A percentile compares a stretch with the other conserved stretches of the same genome.
Conservation (phyloP, 1,140 invertebrate genomes). For the Panagrolaimus sp. region DNA sequence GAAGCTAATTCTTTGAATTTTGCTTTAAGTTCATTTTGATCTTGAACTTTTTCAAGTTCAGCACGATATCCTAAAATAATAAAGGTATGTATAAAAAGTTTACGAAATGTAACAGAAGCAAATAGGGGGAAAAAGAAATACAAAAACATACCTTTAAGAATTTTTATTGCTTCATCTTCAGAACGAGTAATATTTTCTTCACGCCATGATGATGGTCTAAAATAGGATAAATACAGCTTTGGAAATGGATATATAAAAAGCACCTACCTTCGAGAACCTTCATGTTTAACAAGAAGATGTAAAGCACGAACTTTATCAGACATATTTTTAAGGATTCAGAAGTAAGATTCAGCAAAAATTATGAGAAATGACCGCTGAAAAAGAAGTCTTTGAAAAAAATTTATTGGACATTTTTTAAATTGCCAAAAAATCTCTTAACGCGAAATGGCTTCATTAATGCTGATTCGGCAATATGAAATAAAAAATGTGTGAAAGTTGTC, state of each 20-base stretch:
- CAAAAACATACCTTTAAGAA: constrained; percentile 69
- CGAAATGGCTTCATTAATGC: no score
- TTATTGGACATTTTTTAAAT: no score
- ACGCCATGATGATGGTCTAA: constrained; percentile 80
- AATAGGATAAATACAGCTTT: no score
- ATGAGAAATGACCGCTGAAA: no score
- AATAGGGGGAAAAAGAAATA: no score
- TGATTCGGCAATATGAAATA: no score
- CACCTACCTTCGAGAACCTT: constrained; percentile 68
- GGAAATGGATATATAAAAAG: no score
- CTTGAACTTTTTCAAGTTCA: constrained; percentile 74
- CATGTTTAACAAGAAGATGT: constrained; percentile 93
- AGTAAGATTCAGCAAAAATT: no score
- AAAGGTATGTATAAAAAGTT: constrained; percentile 24
- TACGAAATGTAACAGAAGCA: not conserved
- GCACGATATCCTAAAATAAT: constrained; percentile 66
- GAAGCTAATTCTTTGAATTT: constrained; percentile 78
- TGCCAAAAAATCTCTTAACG: no score
- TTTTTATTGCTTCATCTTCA: constrained; percentile 85
- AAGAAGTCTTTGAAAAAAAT: no score
- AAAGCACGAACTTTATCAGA: constrained; percentile 72
- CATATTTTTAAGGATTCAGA: no score
- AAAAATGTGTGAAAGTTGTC: no score
- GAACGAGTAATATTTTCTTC: constrained; percentile 83
- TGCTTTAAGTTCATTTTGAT: constrained; percentile 59